Percentiles rank a stretch among this genome's conserved stretches.
These are phyloP conservation scores for Pterocles burchelli DNA, from an alignment of 2,113 vertebrate genomes.

Conservation along the genomic window DNA sequence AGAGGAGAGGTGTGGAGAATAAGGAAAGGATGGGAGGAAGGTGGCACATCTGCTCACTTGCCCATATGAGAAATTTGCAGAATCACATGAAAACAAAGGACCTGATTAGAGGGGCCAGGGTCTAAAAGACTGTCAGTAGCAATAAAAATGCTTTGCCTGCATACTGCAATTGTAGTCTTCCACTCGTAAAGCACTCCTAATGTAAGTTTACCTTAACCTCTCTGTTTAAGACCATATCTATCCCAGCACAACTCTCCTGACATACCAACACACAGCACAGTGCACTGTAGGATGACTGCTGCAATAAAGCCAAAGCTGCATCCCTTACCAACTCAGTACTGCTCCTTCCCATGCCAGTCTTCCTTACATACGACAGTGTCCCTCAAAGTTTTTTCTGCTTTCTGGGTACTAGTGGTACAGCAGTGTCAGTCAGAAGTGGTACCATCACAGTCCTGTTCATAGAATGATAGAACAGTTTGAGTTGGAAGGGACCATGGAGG, in stretches of 20 bases:
- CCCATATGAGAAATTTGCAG: not conserved
- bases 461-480: no score
- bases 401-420: not conserved
- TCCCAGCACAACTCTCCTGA: not conserved
- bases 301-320: not conserved
- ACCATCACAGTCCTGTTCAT: not conserved
- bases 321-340: not conserved
- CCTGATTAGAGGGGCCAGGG: not conserved
- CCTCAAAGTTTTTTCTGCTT: not conserved
- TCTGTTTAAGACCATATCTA: not conserved
- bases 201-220: not conserved
- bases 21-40: not conserved
- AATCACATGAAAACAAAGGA: not conserved
- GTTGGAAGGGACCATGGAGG: no score
- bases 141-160: not conserved
- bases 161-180: not conserved
- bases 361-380: not conserved
- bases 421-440: not conserved
- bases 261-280: not conserved
- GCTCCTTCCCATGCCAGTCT: not conserved
- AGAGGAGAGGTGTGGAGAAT: not conserved
- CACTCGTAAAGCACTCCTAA: not conserved
- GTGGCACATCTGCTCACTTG: not conserved
- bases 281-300: not conserved
- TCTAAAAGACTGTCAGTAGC: not conserved